Evolutionary conservation across 2,113 vertebrate species (phyloP), one percentile per base, ranked within the genome.

Genomic region (Scomber scombrus): DNA sequence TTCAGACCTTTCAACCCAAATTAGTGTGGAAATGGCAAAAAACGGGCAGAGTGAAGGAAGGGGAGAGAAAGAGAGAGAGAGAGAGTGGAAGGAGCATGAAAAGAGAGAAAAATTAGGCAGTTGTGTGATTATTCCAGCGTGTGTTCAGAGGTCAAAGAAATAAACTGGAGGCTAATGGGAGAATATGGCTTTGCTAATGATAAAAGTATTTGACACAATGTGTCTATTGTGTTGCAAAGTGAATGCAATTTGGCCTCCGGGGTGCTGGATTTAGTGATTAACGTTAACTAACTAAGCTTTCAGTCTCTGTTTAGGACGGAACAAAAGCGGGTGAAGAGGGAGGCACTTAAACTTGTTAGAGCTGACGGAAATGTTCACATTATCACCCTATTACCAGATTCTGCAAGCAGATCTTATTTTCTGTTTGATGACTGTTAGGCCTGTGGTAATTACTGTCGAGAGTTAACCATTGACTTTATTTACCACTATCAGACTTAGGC

Each of bases 221-320:
- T 51, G 62, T 78, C 77, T 80, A 84, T 83, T 85, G 79, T 86
- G 78, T 26, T 56, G 72, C 61, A 68, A 67, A 86, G 50, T 56
- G 61, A 85, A 88, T 85, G 67, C 70, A 74, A 71, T 80, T 84
- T 64, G 62, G 75, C 49, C 75, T 74, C 71, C 4, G 3, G 88
- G 80, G 75, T n/a, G 23, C 76, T 76, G 86, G 86, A 78, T 88
- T 81, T 66, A 71, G 67, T 81, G 84, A 88, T 86, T 81, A 77
- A 79, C 63, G 40, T 74, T 34, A 71, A 86, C 81, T 80, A 65
- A 78, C 72, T n/a, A 70, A 58, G 75, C 74, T 71, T 67, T 84
- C 49, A 64, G 68, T 47, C 61, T 69, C 55, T 71, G 31, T 60
- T 43, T 3, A 16, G 29, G 6, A 56, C 4, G 47, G 82, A 82